phyloP scores from a whole-genome alignment of 2,888 invertebrate genomes.

The Amorpha juglandis region DNA sequence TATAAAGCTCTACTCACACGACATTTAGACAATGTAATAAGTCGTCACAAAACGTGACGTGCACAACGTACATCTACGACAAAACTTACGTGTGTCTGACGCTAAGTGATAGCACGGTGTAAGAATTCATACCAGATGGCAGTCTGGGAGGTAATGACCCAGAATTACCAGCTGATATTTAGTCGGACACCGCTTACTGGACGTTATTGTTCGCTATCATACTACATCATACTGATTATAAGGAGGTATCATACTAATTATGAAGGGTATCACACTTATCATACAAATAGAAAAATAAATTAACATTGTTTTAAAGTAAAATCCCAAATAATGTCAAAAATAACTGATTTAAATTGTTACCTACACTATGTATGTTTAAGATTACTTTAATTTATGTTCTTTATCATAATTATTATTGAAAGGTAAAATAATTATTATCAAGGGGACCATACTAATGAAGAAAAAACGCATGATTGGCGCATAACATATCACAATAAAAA shows the following conservation, averaged over 20 bases:
- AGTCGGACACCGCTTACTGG: slow-evolving; percentile 60
- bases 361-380: too few relatives aligned
- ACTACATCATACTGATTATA: neutral
- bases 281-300: neutral
- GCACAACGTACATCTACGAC: slow-evolving; percentile 45
- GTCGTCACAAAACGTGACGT: slow-evolving; percentile 29
- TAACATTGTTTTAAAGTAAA: too few relatives aligned
- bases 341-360: too few relatives aligned
- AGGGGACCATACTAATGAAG: too few relatives aligned
- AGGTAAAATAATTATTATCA: neutral
- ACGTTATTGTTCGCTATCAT: neutral
- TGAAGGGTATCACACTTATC: neutral
- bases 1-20: slow-evolving; percentile 40
- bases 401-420: too few relatives aligned
- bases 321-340: too few relatives aligned
- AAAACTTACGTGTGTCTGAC: slow-evolving; percentile 70
- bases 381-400: too few relatives aligned
- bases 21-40: slow-evolving; percentile 27
- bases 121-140: slow-evolving; percentile 92
- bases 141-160: slow-evolving; percentile 92
- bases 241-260: neutral
- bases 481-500: too few relatives aligned
- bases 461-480: too few relatives aligned
- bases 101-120: slow-evolving; percentile 48
- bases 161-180: slow-evolving; percentile 99